Percentiles rank a stretch among this genome's conserved stretches.
These are phyloP conservation scores for Conopomorpha cramerella DNA, from an alignment of 1,140 invertebrate species.

Conservation along the genomic window DNA sequence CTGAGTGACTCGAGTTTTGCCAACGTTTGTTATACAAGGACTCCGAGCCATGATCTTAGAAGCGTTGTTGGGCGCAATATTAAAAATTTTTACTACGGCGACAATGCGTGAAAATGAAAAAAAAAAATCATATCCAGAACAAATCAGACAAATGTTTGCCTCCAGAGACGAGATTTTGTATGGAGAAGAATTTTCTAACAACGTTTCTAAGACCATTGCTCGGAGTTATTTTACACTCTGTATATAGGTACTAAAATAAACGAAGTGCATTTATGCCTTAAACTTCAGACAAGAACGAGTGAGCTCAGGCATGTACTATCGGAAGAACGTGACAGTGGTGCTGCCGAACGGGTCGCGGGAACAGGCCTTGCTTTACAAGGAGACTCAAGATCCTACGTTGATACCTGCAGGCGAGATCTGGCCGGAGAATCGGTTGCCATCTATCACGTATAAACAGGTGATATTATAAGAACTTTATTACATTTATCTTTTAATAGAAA, in stretches of 20 bases:
- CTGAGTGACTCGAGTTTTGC: too few species aligned
- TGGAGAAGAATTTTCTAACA: not conserved
- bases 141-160: not conserved
- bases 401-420: constrained; percentile 19
- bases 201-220: not conserved
- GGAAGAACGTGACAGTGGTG: constrained; percentile 64
- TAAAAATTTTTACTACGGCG: too few species aligned
- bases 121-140: not conserved
- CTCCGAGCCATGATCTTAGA: too few species aligned
- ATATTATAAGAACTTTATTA: constrained; percentile 1
- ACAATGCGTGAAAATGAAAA: too few species aligned
- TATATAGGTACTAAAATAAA: not conserved
- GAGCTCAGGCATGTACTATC: constrained; percentile 63
- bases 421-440: constrained; percentile 63
- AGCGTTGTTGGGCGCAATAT: too few species aligned
- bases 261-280: not conserved
- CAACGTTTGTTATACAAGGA: too few species aligned
- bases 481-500: not conserved
- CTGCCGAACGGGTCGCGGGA: constrained; percentile 49
- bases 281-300: constrained; percentile 73
- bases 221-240: not conserved
- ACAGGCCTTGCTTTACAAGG: constrained; percentile 68
- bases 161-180: not conserved
- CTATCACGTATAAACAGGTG: constrained; percentile 66
- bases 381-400: constrained; percentile 38